Base-by-base conservation (phyloP, 1,140 invertebrate genomes). In the Conus ventricosus region DNA sequence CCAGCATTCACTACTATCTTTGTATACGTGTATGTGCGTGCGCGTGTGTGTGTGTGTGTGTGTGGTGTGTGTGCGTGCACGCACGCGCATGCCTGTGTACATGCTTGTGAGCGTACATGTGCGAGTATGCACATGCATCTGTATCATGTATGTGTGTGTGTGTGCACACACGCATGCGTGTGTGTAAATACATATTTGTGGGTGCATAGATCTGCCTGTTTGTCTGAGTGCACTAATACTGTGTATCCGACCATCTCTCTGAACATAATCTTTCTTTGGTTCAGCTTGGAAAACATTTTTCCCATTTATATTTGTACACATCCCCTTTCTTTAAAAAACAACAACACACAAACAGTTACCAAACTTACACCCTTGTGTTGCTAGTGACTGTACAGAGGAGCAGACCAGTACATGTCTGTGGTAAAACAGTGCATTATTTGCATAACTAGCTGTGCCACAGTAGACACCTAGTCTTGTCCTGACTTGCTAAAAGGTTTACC, bases 41-140 rank as follows among this genome's bases (percentile, higher is more conserved):
- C 51, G 76, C 51, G 76, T 80, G 76, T 80, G 76, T 39, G 76
- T 80, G 76, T 80, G 25, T 51, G 76, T 80, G 76, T 80, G 76
- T 80, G 76, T 80, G 27, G 76, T 51, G 2, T 80, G 76, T 51
- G 76, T 80, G 76, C 39, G 76, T 80, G 6, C n/a, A 23, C 71
- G 71, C 7, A 6, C 23, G 71, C 1, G 71, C 1, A n/a, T n/a
- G n/a, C 15, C 8, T 75, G 23, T 25, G 71, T 25, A 8, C 23
- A 23, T 75, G 71, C 23, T 8, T 75, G 71, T 75, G 71, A 23
- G 71, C n/a, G 71, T 23, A 25, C 23, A 6, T 75, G 71, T 75
- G 71, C 71, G n/a, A 11, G 71, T 75, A 25, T 25, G 71, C 6
- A 25, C 23, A 10, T 75, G 71, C 71, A 25, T 13, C 15, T 7